phyloP scores from a whole-genome alignment of 2,797 vertebrate species.

The Sebastes melanostomus region DNA sequence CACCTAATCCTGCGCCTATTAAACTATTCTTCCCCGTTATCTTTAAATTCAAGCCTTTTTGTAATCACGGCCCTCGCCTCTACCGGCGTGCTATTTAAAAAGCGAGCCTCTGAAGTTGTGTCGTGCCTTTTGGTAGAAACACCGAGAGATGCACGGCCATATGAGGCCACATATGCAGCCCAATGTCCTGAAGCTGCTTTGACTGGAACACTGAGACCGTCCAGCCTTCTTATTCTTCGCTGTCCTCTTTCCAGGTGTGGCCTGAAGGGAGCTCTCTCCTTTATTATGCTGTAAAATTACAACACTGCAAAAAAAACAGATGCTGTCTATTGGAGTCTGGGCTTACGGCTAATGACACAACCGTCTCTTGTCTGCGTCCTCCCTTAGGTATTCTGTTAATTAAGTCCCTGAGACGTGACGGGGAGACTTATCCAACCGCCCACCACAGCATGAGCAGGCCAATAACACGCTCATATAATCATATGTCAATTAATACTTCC shows the following conservation, averaged over 20 bases:
- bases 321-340: constrained; percentile 58
- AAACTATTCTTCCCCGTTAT: constrained; percentile 53
- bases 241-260: constrained; percentile 57
- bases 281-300: constrained; percentile 73
- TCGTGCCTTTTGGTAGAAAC: constrained; percentile 27
- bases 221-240: constrained; percentile 42
- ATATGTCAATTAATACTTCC: constrained; percentile 13
- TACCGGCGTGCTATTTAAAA: constrained; percentile 4
- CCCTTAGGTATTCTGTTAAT: constrained; percentile 74
- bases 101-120: constrained; percentile 5
- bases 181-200: constrained; percentile 17
- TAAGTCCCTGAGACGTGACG: constrained; percentile 68
- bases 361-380: constrained; percentile 62
- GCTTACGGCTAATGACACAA: constrained; percentile 69
- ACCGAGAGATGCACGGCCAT: constrained; percentile 8
- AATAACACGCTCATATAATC: constrained; percentile 33
- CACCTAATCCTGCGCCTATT: constrained; percentile 54
- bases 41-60: constrained; percentile 49
- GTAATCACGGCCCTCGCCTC: constrained; percentile 14
- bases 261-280: constrained; percentile 52
- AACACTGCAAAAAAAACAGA: constrained; percentile 58
- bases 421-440: constrained; percentile 49
- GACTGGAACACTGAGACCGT: constrained; percentile 34
- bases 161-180: constrained; percentile 17
- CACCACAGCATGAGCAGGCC: constrained; percentile 24